Evolutionary conservation across 2,888 invertebrate genomes (phyloP), one percentile per base, ranked within the genome.

Genomic region (Meiosimyza decipiens): DNA sequence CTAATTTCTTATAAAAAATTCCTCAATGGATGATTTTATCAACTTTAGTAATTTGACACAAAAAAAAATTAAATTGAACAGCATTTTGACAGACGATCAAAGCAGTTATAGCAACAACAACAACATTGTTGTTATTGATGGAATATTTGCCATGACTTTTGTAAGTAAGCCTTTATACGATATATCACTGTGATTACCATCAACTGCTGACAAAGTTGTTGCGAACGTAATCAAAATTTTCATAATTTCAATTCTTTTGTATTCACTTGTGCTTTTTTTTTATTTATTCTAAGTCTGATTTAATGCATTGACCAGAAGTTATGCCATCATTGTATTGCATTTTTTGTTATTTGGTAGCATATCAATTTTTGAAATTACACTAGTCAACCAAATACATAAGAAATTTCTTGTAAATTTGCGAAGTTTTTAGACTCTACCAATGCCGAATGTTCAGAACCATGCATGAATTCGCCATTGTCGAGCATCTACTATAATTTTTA

Each of bases 1-100:
- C 64, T 64, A 64, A 64, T 64, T 64, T 64, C 64, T 40, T 40
- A 64, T 64, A 50, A 50, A n/a, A 64, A 64, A 64, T 64, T 64
- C 64, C 22, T 64, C 64, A 64, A 64, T 64, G 64, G 64, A 18
- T 51, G 51, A 22, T 64, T 64, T 28, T 50, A 6, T 1, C 33
- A 40, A 9, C 40, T 40, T 7, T 40, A 9, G 64, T 51, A 64
- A 64, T 64, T 51, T 50, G 64, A 64, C 50, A 64, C 64, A 64
- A 50, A 51, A 22, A 47, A 40, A 40, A 40, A 40, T 40, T 1
- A 16, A 40, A n/a, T 63, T 49, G 47, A 18, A 64, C 51, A 15
- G 50, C 51, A 18, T 18, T 28, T 28, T 28, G 28, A 28, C 28
- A 28, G 28, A 28, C 28, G 28, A 28, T 28, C 28, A 3, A 28